A percentile compares a stretch with the other conserved stretches of the same genome.
phyloP scores from a whole-genome alignment of 1,140 invertebrate species.

The Aphidius ervi region DNA sequence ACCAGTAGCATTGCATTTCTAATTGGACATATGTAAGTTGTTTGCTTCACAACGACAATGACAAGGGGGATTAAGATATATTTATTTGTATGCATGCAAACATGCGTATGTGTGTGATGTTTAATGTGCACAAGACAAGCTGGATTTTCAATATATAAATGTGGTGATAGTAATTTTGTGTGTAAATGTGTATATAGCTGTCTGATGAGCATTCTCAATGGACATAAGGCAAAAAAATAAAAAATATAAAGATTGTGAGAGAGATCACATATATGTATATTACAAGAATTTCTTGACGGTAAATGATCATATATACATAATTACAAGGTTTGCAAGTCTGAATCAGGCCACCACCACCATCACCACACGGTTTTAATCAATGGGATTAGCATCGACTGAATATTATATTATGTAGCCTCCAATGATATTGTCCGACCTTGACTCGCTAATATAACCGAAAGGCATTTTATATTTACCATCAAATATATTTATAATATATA shows the following conservation, averaged over 20 bases:
- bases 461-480: no score
- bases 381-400: constrained; percentile 19
- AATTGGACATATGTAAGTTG: constrained; percentile 45
- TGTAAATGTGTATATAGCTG: background rate
- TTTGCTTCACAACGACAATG: constrained; percentile 33
- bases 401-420: constrained; percentile 10
- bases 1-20: constrained; percentile 36
- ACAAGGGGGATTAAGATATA: constrained; percentile 1
- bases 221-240: no score
- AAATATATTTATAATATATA: no score
- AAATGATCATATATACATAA: constrained; percentile 20
- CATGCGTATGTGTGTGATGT: background rate
- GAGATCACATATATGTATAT: no score
- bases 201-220: no score
- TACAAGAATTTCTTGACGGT: background rate
- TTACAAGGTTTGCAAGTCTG: constrained; percentile 14
- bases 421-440: constrained; percentile 5
- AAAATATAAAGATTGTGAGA: no score
- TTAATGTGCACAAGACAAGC: background rate
- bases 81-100: background rate
- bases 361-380: constrained; percentile 22
- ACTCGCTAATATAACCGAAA: background rate
- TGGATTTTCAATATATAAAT: no score
- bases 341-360: background rate
- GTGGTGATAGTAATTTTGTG: background rate